These are phyloP conservation scores for Eurosta solidaginis DNA, from an alignment of 1,140 invertebrate species.

Conservation along the genomic window DNA sequence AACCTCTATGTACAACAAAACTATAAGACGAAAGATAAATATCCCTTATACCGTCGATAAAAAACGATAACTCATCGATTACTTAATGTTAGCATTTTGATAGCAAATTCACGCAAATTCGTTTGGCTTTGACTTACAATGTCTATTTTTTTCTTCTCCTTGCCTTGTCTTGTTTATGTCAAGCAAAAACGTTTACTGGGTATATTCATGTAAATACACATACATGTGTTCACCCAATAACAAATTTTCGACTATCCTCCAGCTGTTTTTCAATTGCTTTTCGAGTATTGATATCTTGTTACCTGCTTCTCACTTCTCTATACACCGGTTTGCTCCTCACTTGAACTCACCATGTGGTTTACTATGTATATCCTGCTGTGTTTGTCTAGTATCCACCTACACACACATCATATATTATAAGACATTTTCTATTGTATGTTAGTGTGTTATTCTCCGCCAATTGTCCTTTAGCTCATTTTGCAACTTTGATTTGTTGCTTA, in stretches of 20 bases:
- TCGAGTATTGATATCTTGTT: neutral
- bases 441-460: neutral
- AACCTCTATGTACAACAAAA: too few relatives aligned
- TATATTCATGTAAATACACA: neutral
- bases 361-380: neutral
- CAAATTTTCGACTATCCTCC: neutral
- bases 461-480: neutral
- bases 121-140: too few relatives aligned
- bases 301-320: neutral
- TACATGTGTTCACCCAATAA: neutral
- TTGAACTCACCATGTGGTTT: neutral
- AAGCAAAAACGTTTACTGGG: neutral
- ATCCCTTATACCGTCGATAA: too few relatives aligned
- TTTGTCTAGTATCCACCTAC: neutral
- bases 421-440: neutral
- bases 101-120: too few relatives aligned
- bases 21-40: too few relatives aligned
- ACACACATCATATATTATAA: neutral
- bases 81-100: too few relatives aligned
- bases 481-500: conserved; percentile 9
- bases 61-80: too few relatives aligned
- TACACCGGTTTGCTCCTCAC: neutral
- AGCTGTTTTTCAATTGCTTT: neutral
- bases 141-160: too few relatives aligned
- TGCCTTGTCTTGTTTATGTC: too few relatives aligned